Base-by-base conservation (phyloP, 2,113 vertebrate genomes). In the Tachycineta bicolor region DNA sequence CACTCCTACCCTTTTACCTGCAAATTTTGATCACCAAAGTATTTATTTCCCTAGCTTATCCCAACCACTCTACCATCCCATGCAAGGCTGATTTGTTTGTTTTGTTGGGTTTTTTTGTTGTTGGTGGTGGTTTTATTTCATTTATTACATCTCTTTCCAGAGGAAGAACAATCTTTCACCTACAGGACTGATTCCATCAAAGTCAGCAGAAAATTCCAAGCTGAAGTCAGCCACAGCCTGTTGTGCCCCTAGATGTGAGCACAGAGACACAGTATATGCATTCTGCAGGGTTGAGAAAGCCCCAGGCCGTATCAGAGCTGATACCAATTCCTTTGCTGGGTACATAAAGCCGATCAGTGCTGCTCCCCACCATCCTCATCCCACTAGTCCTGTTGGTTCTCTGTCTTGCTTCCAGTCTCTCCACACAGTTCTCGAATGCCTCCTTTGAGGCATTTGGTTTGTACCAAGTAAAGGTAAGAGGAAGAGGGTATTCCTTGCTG, bases 241-340 rank as follows among this genome's bases (percentile, higher is more conserved):
- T 7, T 83, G 56, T 59, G 31, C 8, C 52, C 16, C 43, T 43
- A 26, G 39, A 37, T 16, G 37, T 46, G 56, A 56, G 17, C 56
- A 50, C 0, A 0, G 39, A 62, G 29, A 65, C 14, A 11, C 1
- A 5, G 10, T 14, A 33, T 46, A 39, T 64, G 56, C 14, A 50
- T 9, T 34, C 25, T 22, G 43, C 25, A 68, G 71, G 11, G 16
- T 0, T 67, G 14, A 83, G 73, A 83, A 95, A 89, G n/a, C n/a
- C 60, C 58, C 55, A 68, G 25, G 46, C 53, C 49, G 39, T 17
- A 12, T 47, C 19, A 77, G 60, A 91, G 43, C 22, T 0, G 1
- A n/a, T 5, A 67, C 9, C 49, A 44, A 13, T n/a, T 50, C 20
- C 20, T 53, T 23, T 3, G 11, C 29, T 10, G 15, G 53, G 14